phyloP scores from a whole-genome alignment of 2,113 vertebrate genomes.

The Speoplatyrhinus poulsoni region DNA sequence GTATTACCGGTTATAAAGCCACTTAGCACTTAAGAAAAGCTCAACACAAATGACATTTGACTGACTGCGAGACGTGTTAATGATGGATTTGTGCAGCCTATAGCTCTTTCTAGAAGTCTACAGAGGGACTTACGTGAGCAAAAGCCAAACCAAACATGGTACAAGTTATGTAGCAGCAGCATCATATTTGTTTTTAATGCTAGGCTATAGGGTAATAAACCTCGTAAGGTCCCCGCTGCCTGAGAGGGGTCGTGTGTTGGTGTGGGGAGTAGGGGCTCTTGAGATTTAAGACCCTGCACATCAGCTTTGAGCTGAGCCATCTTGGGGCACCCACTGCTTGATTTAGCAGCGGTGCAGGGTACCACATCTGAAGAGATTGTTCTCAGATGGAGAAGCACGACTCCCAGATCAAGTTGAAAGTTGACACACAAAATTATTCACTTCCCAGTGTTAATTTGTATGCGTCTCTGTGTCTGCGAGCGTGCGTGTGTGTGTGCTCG shows the following conservation, averaged over 20 bases:
- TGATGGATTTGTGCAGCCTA: constrained; percentile 36
- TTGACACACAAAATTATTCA: constrained; percentile 59
- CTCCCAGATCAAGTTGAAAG: constrained; percentile 45
- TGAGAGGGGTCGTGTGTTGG: constrained; percentile 34
- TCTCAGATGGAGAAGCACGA: constrained; percentile 17
- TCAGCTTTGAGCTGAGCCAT: constrained; percentile 56
- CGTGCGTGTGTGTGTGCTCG: constrained; percentile 6
- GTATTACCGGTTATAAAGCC: constrained; percentile 38
- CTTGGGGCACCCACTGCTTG: constrained; percentile 32
- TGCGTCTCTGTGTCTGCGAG: constrained; percentile 24
- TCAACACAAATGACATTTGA: constrained; percentile 23
- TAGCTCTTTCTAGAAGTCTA: constrained; percentile 15
- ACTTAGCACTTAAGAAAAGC: constrained; percentile 40
- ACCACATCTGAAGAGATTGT: background rate
- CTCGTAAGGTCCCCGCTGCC: constrained; percentile 20
- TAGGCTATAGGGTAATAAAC: constrained; percentile 40
- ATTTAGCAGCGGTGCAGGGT: constrained; percentile 61
- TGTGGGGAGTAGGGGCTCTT: constrained; percentile 25
- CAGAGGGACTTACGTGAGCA: constrained; percentile 39
- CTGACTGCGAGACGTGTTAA: constrained; percentile 38
- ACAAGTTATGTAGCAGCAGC: constrained; percentile 30
- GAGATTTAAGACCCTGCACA: constrained; percentile 69
- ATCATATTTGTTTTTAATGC: constrained; percentile 32
- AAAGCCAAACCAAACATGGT: constrained; percentile 24
- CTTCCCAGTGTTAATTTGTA: constrained; percentile 45